These are phyloP conservation scores for Arctopsyche grandis DNA, from an alignment of 1,140 invertebrate species.

Conservation along the genomic window DNA sequence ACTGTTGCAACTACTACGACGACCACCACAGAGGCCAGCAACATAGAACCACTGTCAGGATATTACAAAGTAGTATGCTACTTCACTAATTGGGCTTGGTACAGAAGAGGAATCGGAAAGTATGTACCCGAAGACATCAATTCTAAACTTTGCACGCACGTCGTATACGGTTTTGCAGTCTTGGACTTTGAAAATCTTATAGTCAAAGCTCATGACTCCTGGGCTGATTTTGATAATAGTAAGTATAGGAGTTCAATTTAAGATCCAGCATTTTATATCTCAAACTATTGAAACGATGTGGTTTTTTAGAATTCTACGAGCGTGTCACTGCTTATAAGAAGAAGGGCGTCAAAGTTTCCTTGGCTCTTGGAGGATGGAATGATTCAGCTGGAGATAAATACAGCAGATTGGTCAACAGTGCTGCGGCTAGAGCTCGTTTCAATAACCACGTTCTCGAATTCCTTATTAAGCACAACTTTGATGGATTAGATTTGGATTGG, in stretches of 20 bases:
- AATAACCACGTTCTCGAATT: constrained; percentile 80
- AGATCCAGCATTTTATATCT: background rate
- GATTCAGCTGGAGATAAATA: constrained; percentile 89
- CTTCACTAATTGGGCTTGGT: constrained; percentile 96
- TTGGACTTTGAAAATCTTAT: constrained; percentile 79
- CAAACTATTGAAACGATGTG: background rate
- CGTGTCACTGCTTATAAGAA: constrained; percentile 81
- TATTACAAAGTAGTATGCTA: constrained; percentile 86
- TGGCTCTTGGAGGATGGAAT: constrained; percentile 91
- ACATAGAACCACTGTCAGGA: constrained; percentile 54
- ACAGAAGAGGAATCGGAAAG: constrained; percentile 81
- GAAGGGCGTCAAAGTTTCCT: constrained; percentile 82
- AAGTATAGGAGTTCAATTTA: constrained; percentile 57
- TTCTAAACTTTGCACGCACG: constrained; percentile 86
- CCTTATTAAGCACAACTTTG: constrained; percentile 84
- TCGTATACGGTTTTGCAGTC: constrained; percentile 92
- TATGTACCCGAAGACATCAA: constrained; percentile 88
- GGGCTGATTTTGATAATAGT: constrained; percentile 90
- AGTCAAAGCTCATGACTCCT: constrained; percentile 86
- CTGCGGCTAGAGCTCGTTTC: constrained; percentile 75
- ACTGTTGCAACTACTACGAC: constrained; percentile 49
- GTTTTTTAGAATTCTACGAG: constrained; percentile 81
- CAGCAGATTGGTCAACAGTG: constrained; percentile 81
- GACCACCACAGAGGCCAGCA: constrained; percentile 44
- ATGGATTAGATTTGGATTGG: constrained; percentile 90